Evolutionary conservation across 2,888 invertebrate genomes (phyloP).

Genomic region (Drosophila nigritarsus): DNA sequence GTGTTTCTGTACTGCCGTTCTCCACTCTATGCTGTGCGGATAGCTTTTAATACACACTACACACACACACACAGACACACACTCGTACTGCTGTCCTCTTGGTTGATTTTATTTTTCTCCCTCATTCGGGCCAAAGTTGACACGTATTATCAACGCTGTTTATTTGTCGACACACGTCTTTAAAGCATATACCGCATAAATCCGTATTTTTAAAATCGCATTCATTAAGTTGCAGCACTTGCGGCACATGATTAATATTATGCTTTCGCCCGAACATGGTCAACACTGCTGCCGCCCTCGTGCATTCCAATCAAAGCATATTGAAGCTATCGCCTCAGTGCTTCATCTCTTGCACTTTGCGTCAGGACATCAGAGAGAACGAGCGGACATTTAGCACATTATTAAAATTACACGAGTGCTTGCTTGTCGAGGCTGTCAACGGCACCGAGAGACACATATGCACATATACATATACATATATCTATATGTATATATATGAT

Average conservation of each 20-base stretch:
- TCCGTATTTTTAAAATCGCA: slow-evolving; percentile 49
- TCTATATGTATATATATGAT: not conserved
- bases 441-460: slow-evolving; percentile 1
- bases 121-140: slow-evolving; percentile 54
- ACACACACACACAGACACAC: slow-evolving; percentile 17
- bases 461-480: not conserved
- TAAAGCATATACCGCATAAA: slow-evolving; percentile 6
- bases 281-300: slow-evolving; percentile 32
- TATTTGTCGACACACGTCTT: slow-evolving; percentile 65
- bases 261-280: slow-evolving; percentile 37
- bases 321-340: slow-evolving; percentile 36
- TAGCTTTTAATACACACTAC: slow-evolving; percentile 51
- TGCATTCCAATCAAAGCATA: slow-evolving; percentile 28
- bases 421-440: slow-evolving; percentile 29
- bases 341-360: slow-evolving; percentile 59
- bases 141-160: slow-evolving; percentile 76
- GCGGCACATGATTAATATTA: slow-evolving; percentile 74
- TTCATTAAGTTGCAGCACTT: slow-evolving; percentile 53
- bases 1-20: slow-evolving; percentile 29
- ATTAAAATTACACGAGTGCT: slow-evolving; percentile 74
- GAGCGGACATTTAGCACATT: slow-evolving; percentile 71
- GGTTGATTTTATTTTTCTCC: slow-evolving; percentile 26
- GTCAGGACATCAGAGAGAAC: slow-evolving; percentile 33
- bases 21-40: slow-evolving; percentile 47
- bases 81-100: slow-evolving; percentile 9